These are phyloP conservation scores for Patiria pectinifera DNA, from an alignment of 53 echinoderm and acorn worm species.

Conservation along the genomic window DNA sequence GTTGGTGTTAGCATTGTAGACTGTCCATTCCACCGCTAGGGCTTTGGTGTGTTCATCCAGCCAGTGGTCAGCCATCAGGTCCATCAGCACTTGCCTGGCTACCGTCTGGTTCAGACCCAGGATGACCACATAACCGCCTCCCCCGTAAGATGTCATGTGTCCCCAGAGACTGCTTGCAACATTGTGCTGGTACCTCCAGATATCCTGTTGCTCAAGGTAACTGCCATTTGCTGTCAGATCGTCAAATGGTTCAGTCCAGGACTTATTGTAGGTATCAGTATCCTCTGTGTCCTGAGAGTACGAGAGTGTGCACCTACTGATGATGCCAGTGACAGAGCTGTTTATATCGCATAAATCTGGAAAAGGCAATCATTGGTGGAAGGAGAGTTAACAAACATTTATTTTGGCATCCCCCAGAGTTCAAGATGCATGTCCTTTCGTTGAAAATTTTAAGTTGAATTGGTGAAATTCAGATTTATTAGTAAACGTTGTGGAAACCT, in stretches of 20 bases:
- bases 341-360: conserved; percentile 59
- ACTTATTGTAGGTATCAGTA: conserved; percentile 69
- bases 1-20: conserved; percentile 92
- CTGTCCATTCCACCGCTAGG: conserved; percentile 87
- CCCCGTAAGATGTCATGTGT: conserved; percentile 52
- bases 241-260: conserved; percentile 61
- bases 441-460: too few relatives aligned
- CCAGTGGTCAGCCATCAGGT: conserved; percentile 69
- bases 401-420: not conserved
- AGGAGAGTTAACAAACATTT: not conserved
- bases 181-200: conserved; percentile 71
- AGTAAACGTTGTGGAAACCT: too few relatives aligned
- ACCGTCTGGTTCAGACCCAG: conserved; percentile 61
- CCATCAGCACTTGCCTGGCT: conserved; percentile 44
- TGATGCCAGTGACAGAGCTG: conserved; percentile 1
- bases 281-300: conserved; percentile 70
- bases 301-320: conserved; percentile 63
- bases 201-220: not conserved
- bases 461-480: too few relatives aligned
- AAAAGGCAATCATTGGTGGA: not conserved
- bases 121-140: conserved; percentile 79
- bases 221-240: not conserved
- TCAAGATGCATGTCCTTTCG: too few relatives aligned
- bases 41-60: conserved; percentile 81
- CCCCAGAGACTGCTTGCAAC: conserved; percentile 64